Conservation (phyloP, 2,113 vertebrate genomes). For the Thamnophis sirtalis region DNA sequence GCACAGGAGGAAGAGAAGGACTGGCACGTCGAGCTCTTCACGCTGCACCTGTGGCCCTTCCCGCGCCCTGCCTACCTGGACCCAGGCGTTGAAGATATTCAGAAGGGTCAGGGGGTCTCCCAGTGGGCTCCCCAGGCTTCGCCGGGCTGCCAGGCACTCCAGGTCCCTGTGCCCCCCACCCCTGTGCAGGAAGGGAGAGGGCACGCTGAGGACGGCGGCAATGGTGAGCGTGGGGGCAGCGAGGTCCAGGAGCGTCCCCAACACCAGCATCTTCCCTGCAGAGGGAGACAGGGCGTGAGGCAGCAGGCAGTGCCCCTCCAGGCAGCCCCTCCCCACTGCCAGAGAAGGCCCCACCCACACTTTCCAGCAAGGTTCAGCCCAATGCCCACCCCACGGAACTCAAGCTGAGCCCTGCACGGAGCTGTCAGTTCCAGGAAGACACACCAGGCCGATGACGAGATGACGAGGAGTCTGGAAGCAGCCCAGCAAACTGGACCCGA, state of each 20-base stretch:
- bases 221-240: slow-evolving; percentile 81
- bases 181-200: slow-evolving; percentile 82
- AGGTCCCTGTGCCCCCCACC: slow-evolving; percentile 74
- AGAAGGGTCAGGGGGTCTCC: slow-evolving; percentile 90
- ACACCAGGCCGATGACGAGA: background rate
- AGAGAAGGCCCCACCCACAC: background rate
- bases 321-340: accelerated
- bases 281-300: accelerated
- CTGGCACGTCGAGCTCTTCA: background rate
- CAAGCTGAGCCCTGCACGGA: background rate
- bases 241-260: slow-evolving; percentile 81
- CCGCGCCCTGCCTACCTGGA: slow-evolving; percentile 74
- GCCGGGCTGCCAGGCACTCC: slow-evolving; percentile 69
- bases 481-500: background rate
- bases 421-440: background rate
- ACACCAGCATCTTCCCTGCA: slow-evolving; percentile 87
- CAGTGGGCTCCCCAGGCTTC: slow-evolving; percentile 81
- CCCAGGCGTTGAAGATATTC: slow-evolving; percentile 87
- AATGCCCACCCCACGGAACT: too few relatives aligned
- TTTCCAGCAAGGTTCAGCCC: background rate
- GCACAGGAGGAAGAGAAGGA: background rate
- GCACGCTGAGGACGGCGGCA: slow-evolving; percentile 82
- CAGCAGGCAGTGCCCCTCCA: accelerated
- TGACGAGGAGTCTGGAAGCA: background rate
- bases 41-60: background rate